A percentile compares a stretch with the other conserved stretches of the same genome.
Evolutionary conservation across 2,888 invertebrate genomes (phyloP).

Genomic region (Scaptodrosophila latifasciaeformis): DNA sequence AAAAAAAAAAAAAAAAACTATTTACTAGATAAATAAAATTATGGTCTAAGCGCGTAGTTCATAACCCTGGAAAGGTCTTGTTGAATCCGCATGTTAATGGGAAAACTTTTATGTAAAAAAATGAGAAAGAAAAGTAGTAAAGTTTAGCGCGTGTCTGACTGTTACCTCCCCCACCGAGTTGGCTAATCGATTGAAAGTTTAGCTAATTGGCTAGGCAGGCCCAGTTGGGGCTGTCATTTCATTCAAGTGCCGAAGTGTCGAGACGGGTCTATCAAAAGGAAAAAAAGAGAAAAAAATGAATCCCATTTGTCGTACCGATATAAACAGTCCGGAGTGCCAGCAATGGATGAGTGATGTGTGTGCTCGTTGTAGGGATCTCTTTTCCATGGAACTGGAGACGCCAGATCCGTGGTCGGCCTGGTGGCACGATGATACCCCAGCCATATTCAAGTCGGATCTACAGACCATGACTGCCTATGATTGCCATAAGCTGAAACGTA

Average conservation of each 20-base stretch:
- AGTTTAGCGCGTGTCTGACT: too few species aligned
- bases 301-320: slow-evolving; percentile 38
- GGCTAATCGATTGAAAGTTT: background rate
- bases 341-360: slow-evolving; percentile 46
- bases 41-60: too few species aligned
- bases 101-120: too few species aligned
- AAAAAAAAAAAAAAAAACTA: too few species aligned
- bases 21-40: too few species aligned
- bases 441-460: slow-evolving; percentile 36
- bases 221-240: too few species aligned
- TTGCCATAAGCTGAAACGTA: slow-evolving; percentile 39
- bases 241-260: too few species aligned
- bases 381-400: background rate
- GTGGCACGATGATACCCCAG: slow-evolving; percentile 32
- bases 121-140: too few species aligned
- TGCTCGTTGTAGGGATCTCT: slow-evolving; percentile 30
- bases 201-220: background rate
- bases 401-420: slow-evolving; percentile 12
- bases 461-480: slow-evolving; percentile 38
- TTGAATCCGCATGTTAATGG: too few species aligned
- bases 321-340: slow-evolving; percentile 37
- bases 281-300: slow-evolving; percentile 33
- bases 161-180: too few species aligned
- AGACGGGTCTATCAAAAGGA: too few species aligned
- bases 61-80: too few species aligned